phyloP scores from a whole-genome alignment of 2,888 invertebrate genomes.

The Orthosia gothica region DNA sequence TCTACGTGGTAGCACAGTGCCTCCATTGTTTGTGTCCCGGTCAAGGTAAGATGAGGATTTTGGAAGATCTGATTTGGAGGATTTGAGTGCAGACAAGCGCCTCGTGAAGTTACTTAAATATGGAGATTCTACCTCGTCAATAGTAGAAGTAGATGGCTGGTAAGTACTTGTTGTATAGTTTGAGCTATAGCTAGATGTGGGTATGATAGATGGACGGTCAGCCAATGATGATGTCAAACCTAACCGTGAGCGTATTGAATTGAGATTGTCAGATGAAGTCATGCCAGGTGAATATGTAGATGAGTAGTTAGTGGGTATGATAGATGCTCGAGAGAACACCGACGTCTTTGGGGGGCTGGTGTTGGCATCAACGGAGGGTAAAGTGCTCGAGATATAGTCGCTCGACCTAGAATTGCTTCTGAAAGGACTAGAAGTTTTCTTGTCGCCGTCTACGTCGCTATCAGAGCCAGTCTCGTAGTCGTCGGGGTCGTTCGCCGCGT shows the following conservation, averaged over 20 bases:
- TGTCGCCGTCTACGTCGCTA: conserved; percentile 92
- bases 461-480: conserved; percentile 94
- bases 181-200: conserved; percentile 77
- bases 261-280: conserved; percentile 90
- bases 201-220: conserved; percentile 80
- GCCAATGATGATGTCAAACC: conserved; percentile 88
- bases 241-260: conserved; percentile 91
- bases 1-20: conserved; percentile 81
- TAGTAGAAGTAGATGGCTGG: conserved; percentile 83
- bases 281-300: conserved; percentile 79
- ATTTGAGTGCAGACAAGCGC: conserved; percentile 90
- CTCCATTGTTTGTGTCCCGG: conserved; percentile 86
- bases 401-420: conserved; percentile 86
- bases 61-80: conserved; percentile 82
- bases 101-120: conserved; percentile 94
- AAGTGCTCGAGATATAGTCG: conserved; percentile 86
- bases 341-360: conserved; percentile 84
- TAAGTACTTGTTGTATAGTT: conserved; percentile 80
- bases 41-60: conserved; percentile 79
- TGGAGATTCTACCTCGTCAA: conserved; percentile 92
- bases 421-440: conserved; percentile 82
- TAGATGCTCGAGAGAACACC: conserved; percentile 85
- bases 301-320: conserved; percentile 77
- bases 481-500: conserved; percentile 88
- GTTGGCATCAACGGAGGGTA: conserved; percentile 79